Conservation (phyloP, 2,888 invertebrate species). For the Isoperla grammatica region DNA sequence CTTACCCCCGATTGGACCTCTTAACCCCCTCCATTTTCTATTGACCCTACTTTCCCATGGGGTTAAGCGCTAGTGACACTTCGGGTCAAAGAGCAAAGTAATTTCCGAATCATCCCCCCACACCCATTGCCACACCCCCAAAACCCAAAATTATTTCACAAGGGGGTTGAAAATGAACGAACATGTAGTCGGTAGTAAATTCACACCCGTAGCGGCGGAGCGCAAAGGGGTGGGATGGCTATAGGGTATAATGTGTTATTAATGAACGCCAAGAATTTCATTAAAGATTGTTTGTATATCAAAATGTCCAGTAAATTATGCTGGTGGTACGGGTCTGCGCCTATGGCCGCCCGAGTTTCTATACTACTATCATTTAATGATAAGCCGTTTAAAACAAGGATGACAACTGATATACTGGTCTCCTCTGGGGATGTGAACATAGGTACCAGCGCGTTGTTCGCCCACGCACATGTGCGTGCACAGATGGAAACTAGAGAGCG, state of each 20-base stretch:
- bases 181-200: conserved; percentile 21
- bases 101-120: too few species aligned
- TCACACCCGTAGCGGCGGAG: conserved; percentile 21
- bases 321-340: conserved; percentile 30
- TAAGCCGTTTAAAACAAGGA: conserved; percentile 29
- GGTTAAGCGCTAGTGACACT: conserved; percentile 6
- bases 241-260: conserved; percentile 53
- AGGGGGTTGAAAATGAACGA: conserved; percentile 20
- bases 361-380: conserved; percentile 26
- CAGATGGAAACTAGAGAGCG: too few species aligned
- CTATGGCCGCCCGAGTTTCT: too few species aligned
- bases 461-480: too few species aligned
- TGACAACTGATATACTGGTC: conserved; percentile 10
- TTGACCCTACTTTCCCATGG: conserved; percentile 13
- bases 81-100: conserved; percentile 14
- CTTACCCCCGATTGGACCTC: conserved; percentile 19
- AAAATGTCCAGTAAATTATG: conserved; percentile 57
- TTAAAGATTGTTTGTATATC: conserved; percentile 59
- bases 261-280: conserved; percentile 63
- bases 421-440: neutral
- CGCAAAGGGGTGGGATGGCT: conserved; percentile 26
- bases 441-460: neutral
- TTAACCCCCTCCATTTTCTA: conserved; percentile 17
- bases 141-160: conserved; percentile 25
- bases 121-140: conserved; percentile 9